A percentile compares a stretch with the other conserved stretches of the same genome.
Evolutionary conservation across 2,888 invertebrate genomes (phyloP).

Genomic region (Hirtodrosophila cameraria): DNA sequence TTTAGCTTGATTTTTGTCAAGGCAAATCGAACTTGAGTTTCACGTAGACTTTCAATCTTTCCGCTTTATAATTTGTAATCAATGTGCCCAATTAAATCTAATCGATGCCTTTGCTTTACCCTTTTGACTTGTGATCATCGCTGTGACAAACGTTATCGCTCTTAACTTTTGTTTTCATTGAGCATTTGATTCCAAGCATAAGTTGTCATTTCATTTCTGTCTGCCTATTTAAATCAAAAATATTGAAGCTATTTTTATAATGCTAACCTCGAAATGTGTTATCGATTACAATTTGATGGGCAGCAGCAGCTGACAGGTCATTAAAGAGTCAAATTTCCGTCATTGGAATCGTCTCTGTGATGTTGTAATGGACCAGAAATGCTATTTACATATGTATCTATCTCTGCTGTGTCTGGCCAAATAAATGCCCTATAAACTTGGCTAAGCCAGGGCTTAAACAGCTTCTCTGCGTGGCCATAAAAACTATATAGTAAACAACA

Average conservation of each 20-base stretch:
- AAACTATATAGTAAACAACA: slow-evolving; percentile 34
- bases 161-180: slow-evolving; percentile 26
- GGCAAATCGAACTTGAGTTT: no score
- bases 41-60: no score
- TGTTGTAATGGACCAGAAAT: slow-evolving; percentile 19
- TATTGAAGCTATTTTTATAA: slow-evolving; percentile 30
- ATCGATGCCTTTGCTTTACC: slow-evolving; percentile 1
- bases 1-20: no score
- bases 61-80: no score
- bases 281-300: slow-evolving; percentile 62
- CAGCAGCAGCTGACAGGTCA: slow-evolving; percentile 60
- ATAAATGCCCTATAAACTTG: slow-evolving; percentile 63
- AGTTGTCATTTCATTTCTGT: slow-evolving; percentile 18
- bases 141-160: slow-evolving; percentile 40
- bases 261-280: slow-evolving; percentile 45
- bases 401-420: slow-evolving; percentile 13
- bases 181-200: not conserved
- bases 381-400: not conserved
- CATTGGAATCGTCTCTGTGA: slow-evolving; percentile 19
- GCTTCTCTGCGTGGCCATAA: slow-evolving; percentile 13
- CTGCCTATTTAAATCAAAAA: slow-evolving; percentile 9
- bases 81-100: slow-evolving; percentile 22
- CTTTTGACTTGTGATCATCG: slow-evolving; percentile 30
- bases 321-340: slow-evolving; percentile 34
- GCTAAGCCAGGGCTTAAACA: slow-evolving; percentile 51